Conservation (phyloP, 2,888 invertebrate species). For the Polyommatus iphigenia region DNA sequence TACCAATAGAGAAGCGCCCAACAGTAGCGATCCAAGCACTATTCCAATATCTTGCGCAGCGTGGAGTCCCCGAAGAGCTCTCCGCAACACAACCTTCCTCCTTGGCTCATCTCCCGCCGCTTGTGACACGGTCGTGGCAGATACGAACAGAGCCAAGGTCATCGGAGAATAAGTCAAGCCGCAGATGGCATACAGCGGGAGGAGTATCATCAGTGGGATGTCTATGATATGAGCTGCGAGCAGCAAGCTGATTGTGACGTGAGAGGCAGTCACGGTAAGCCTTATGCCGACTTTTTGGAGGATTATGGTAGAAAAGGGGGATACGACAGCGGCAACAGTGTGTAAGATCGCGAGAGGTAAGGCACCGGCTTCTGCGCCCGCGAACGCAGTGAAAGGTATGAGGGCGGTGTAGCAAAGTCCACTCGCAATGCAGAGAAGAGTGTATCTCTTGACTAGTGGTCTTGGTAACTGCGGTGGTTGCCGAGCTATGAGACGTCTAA, state of each 20-base stretch:
- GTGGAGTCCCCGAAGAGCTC: slow-evolving; percentile 66
- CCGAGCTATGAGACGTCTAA: slow-evolving; percentile 84
- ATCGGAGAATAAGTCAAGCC: slow-evolving; percentile 82
- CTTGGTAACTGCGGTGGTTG: slow-evolving; percentile 74
- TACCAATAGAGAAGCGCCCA: slow-evolving; percentile 73
- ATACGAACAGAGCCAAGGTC: slow-evolving; percentile 78
- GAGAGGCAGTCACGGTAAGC: slow-evolving; percentile 69
- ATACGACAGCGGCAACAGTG: slow-evolving; percentile 80
- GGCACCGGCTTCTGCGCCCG: slow-evolving; percentile 80
- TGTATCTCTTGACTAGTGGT: slow-evolving; percentile 70
- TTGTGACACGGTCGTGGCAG: slow-evolving; percentile 80
- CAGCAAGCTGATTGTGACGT: slow-evolving; percentile 79
- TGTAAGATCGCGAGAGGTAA: slow-evolving; percentile 82
- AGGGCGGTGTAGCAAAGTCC: slow-evolving; percentile 83
- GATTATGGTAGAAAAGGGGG: slow-evolving; percentile 69
- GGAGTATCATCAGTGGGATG: slow-evolving; percentile 61
- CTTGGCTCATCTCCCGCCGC: slow-evolving; percentile 71
- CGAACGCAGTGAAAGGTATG: slow-evolving; percentile 78
- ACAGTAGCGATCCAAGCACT: slow-evolving; percentile 63
- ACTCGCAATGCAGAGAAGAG: slow-evolving; percentile 80
- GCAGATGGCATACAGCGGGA: slow-evolving; percentile 66
- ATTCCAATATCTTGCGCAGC: slow-evolving; percentile 73
- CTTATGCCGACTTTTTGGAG: slow-evolving; percentile 68
- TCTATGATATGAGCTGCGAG: slow-evolving; percentile 79
- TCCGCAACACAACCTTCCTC: slow-evolving; percentile 61